Evolutionary conservation across 2,888 invertebrate genomes (phyloP).

Genomic region (Eustalomyia histrio): DNA sequence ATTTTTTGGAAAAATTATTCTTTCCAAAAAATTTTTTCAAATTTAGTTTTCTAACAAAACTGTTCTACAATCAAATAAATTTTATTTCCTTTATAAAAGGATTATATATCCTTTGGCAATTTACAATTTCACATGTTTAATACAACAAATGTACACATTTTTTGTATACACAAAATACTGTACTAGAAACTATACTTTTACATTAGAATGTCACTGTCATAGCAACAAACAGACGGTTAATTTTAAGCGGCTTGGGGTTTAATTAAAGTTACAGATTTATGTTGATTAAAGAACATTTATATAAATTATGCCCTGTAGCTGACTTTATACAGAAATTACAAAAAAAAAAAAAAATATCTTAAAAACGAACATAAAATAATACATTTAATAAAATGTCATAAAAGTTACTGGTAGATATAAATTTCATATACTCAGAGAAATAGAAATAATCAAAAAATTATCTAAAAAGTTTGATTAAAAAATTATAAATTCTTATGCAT

Average conservation of each 20-base stretch:
- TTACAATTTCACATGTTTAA: no score
- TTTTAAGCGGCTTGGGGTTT: constrained; percentile 26
- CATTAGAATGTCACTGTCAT: constrained; percentile 44
- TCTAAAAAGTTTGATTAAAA: not conserved
- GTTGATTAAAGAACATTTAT: constrained; percentile 40
- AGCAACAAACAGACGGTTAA: not conserved
- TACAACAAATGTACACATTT: no score
- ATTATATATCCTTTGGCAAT: no score
- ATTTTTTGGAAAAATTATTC: no score
- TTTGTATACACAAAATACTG: no score
- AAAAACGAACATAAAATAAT: no score
- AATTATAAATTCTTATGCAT: not conserved
- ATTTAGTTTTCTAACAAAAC: no score
- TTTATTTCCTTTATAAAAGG: no score
- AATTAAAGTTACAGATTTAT: constrained; percentile 47
- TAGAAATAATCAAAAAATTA: not conserved
- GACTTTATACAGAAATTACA: not conserved
- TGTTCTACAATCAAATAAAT: no score
- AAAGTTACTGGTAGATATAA: not conserved
- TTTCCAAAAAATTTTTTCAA: no score
- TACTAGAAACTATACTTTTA: not conserved
- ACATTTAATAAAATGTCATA: not conserved
- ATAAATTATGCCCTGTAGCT: constrained; percentile 4
- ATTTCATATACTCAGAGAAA: not conserved
- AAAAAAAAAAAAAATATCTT: not conserved